Conservation (phyloP, 2,888 invertebrate species). For the Sepioteuthis lessoniana region DNA sequence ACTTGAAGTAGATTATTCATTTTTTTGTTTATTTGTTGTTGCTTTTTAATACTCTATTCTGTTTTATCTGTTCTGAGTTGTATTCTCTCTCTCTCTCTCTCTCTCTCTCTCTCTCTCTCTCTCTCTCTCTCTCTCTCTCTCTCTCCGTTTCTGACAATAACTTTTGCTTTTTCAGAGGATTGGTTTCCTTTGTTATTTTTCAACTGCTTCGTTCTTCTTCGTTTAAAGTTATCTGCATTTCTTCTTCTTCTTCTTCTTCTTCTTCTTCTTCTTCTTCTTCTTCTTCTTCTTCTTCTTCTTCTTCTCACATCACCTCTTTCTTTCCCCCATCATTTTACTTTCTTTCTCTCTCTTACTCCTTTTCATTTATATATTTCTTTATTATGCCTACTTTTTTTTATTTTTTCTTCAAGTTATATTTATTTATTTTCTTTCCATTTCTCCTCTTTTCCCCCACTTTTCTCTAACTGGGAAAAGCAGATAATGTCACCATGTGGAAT, state of each 20-base stretch:
- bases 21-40: too few relatives aligned
- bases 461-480: background rate
- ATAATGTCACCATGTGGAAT: background rate
- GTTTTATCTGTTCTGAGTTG: too few relatives aligned
- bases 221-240: background rate
- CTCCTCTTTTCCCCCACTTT: background rate
- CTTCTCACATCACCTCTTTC: background rate
- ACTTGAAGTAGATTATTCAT: too few relatives aligned
- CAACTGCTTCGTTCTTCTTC: background rate
- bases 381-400: background rate
- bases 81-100: too few relatives aligned
- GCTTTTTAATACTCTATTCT: too few relatives aligned
- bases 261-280: accelerated
- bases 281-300: background rate
- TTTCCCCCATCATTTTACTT: background rate
- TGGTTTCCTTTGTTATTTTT: too few relatives aligned
- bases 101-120: too few relatives aligned
- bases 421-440: background rate
- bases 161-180: too few relatives aligned
- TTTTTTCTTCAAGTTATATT: too few relatives aligned
- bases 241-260: background rate
- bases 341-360: background rate
- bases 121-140: too few relatives aligned
- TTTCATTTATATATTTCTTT: background rate
- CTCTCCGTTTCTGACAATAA: too few relatives aligned